Evolutionary conservation across 1,140 invertebrate species (phyloP).

Genomic region (Hirudo medicinalis): DNA sequence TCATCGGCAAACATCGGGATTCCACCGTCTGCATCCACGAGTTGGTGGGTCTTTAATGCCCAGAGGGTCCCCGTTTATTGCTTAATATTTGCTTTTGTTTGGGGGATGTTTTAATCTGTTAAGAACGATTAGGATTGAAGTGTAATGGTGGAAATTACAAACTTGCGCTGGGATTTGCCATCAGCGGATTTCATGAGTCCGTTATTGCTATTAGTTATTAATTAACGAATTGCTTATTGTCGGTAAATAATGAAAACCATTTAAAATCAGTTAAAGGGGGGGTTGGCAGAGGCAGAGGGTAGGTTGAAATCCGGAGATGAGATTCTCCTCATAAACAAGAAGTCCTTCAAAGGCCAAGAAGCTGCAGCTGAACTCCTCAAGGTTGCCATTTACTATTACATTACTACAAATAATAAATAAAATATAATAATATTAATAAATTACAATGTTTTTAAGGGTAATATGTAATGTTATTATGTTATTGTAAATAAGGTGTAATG

Average conservation of each 20-base stretch:
- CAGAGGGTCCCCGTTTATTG: too few relatives aligned
- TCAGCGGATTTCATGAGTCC: neutral
- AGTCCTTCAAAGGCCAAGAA: conserved; percentile 66
- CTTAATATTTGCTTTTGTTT: neutral
- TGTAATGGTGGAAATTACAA: neutral
- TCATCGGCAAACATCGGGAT: conserved; percentile 71
- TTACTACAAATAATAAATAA: neutral
- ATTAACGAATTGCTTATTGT: neutral
- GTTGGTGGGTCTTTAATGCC: conserved; percentile 54
- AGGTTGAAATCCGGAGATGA: conserved; percentile 83
- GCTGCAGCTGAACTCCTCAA: conserved; percentile 73
- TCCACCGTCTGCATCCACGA: conserved; percentile 86
- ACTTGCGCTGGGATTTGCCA: neutral
- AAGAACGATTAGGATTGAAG: neutral
- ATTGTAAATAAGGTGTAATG: too few relatives aligned
- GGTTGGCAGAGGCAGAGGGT: conserved; percentile 77
- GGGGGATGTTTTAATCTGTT: neutral
- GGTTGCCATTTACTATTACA: conserved; percentile 28
- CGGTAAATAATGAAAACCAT: neutral
- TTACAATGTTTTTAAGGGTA: neutral
- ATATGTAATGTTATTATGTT: neutral
- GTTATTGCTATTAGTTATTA: neutral
- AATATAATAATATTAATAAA: conserved; percentile 2
- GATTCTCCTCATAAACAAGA: conserved; percentile 74
- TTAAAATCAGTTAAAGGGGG: conserved; percentile 61